Conservation (phyloP, 2,888 invertebrate genomes). For the Lysandra coridon region DNA sequence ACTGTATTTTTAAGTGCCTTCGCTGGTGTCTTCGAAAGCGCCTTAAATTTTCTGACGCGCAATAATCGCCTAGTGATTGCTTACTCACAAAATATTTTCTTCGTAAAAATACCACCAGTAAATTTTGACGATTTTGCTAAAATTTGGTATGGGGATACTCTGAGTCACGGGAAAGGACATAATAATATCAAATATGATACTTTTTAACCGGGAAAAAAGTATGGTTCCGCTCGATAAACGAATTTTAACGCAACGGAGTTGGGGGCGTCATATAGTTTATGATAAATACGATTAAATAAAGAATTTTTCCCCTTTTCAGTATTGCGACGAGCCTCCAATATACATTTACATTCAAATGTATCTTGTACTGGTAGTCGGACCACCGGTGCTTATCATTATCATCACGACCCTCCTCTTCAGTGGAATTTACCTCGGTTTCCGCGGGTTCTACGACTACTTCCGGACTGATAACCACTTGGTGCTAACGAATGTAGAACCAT, state of each 20-base stretch:
- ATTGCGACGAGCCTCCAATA: conserved; percentile 64
- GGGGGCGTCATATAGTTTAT: not conserved
- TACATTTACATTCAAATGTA: conserved; percentile 65
- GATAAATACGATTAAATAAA: not conserved
- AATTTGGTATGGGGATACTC: too few relatives aligned
- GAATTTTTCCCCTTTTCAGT: conserved; percentile 47
- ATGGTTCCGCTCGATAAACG: too few relatives aligned
- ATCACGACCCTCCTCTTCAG: conserved; percentile 67
- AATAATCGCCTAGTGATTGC: not conserved
- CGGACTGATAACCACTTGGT: conserved; percentile 43
- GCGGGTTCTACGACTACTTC: conserved; percentile 56
- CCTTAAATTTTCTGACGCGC: not conserved
- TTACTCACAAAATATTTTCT: not conserved
- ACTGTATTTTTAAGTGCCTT: too few relatives aligned
- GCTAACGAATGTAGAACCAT: conserved; percentile 59
- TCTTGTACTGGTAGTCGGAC: conserved; percentile 74
- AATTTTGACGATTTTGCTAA: too few relatives aligned
- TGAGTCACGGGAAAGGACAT: too few relatives aligned
- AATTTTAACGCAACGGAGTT: too few relatives aligned
- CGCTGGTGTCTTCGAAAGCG: not conserved
- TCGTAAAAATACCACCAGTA: too few relatives aligned
- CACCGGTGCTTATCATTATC: conserved; percentile 69
- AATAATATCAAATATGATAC: too few relatives aligned
- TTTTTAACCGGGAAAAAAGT: too few relatives aligned
- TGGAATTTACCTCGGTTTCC: conserved; percentile 69